Evolutionary conservation across 2,113 vertebrate genomes (phyloP).

Genomic region (Crocuta crocuta): DNA sequence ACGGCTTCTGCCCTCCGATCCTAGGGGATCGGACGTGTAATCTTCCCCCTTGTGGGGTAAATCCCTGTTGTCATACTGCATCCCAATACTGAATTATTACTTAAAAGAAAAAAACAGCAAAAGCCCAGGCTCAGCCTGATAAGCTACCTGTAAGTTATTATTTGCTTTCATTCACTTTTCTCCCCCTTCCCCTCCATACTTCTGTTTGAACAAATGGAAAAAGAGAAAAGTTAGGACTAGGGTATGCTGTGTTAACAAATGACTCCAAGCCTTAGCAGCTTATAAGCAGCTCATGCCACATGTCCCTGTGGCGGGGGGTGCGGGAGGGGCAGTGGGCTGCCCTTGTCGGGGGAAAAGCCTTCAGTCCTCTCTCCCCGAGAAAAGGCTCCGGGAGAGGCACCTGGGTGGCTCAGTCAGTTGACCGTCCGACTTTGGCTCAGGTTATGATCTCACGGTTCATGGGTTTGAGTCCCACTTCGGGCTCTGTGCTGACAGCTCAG

Average conservation of each 20-base stretch:
- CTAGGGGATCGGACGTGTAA: not conserved
- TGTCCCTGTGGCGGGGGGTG: no score
- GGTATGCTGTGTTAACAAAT: not conserved
- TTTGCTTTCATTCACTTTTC: not conserved
- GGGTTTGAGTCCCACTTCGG: no score
- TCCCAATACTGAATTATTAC: not conserved
- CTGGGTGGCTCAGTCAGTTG: no score
- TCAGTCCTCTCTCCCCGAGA: not conserved
- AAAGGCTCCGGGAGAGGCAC: no score
- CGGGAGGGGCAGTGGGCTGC: no score
- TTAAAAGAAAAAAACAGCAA: not conserved
- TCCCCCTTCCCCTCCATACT: not conserved
- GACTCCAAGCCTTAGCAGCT: not conserved
- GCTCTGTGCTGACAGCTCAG: no score
- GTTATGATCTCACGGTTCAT: no score
- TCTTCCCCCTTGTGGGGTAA: not conserved
- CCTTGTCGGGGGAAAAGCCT: not conserved
- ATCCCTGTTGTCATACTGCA: not conserved
- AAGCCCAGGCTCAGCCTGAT: not conserved
- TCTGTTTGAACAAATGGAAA: not conserved
- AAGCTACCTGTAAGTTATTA: not conserved
- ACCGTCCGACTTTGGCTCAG: no score
- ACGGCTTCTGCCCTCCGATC: not conserved
- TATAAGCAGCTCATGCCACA: fast-evolving
- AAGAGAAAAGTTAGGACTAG: not conserved